Evolutionary conservation across 2,113 vertebrate species (phyloP), one percentile per base, ranked within the genome.

Genomic region (Odontesthes bonariensis): DNA sequence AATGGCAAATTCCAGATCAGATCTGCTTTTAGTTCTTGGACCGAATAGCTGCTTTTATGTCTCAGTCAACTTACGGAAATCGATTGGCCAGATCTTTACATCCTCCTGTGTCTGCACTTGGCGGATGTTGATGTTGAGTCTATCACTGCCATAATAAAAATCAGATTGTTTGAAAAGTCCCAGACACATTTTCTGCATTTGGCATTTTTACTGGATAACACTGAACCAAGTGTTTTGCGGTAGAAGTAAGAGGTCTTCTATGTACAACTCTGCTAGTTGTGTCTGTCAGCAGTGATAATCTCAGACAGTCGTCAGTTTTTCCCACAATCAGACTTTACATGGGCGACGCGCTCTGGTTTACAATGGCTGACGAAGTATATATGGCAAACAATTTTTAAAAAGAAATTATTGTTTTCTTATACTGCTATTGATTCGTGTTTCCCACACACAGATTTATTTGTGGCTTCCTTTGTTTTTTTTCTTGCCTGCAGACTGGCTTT

Each of bases 1-100:
- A 22, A 14, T 0, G 0, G 31, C 68, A 53, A 46, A 49, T 59
- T 61, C 78, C 88, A 81, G 64, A 86, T 89, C 72, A 83, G 71
- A 88, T 85, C 71, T 19, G 35, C 61, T 73, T 70, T 85, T 35
- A 74, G n/a, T 7, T 19, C 73, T 70, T 78, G 86, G 73, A 83
- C 38, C n/a, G 46, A 72, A 40, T 7, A 32, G 42, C 57, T 61
- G 55, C 16, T 68, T 74, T 83, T 22, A 69, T 81, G 84, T 77
- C 42, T 66, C 53, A 14, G 9, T 63, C 73, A 5, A 57, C 17
- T 69, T 6, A 11, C 33, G 35, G 33, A 75, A 73, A 71, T 66
- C 0, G 60, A 75, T 86, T 80, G 65, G 69, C 73, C 62, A 60
- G 76, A 76, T 59, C 0, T 63, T 60, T 27, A 35, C 20, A 51